A percentile compares a stretch with the other conserved stretches of the same genome.
Evolutionary conservation across 2,113 vertebrate genomes (phyloP).

Genomic region (Gila orcuttii): DNA sequence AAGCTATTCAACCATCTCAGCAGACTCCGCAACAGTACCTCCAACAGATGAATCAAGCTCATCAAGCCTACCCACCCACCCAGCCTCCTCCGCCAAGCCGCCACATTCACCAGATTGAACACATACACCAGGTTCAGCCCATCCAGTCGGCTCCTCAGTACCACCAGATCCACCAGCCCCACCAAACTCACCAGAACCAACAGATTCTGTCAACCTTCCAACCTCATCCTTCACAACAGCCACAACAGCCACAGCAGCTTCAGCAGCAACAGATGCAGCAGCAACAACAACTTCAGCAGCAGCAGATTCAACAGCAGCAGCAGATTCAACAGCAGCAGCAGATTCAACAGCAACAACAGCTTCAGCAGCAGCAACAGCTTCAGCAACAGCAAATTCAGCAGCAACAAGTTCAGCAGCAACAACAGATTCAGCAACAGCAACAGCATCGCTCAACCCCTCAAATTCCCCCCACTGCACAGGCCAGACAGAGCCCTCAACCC

Average conservation of each 20-base stretch:
- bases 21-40: conserved; percentile 60
- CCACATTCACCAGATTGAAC: conserved; percentile 75
- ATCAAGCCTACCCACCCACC: conserved; percentile 43
- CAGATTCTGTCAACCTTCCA: conserved; percentile 72
- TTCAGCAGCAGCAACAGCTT: conserved; percentile 59
- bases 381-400: conserved; percentile 30
- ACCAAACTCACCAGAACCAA: conserved; percentile 68
- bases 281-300: conserved; percentile 43
- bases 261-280: conserved; percentile 48
- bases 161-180: conserved; percentile 73
- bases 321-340: conserved; percentile 59
- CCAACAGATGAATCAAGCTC: conserved; percentile 69
- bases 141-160: conserved; percentile 61
- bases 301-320: conserved; percentile 11
- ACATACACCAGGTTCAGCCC: conserved; percentile 71
- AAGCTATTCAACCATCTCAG: conserved; percentile 34
- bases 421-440: conserved; percentile 59
- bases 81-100: conserved; percentile 70
- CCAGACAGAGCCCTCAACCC: conserved; percentile 65
- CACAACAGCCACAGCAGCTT: conserved; percentile 24
- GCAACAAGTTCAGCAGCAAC: conserved; percentile 53
- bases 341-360: conserved; percentile 41
- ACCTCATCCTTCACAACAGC: conserved; percentile 59
- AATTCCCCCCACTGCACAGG: conserved; percentile 66
- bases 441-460: conserved; percentile 64